Base-by-base conservation (phyloP, 2,797 vertebrate genomes). In the Vultur gryphus region DNA sequence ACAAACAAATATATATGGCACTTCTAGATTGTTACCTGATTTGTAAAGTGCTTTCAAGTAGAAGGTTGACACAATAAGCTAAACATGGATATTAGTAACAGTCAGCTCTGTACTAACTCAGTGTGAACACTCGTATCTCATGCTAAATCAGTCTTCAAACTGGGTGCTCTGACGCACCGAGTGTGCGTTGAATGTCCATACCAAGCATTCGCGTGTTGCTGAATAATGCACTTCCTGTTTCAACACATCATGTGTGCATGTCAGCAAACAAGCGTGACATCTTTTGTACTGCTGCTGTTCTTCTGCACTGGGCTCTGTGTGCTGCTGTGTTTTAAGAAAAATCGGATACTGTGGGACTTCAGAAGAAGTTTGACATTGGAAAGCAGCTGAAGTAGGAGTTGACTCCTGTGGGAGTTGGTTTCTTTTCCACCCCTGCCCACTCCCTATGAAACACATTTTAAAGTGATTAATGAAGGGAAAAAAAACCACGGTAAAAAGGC, bases 171-270 rank as follows among this genome's bases (percentile, higher is more conserved):
- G 92, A 90, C 73, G 95, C 90, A 77, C 49, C 1, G 0, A 44
- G 49, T 15, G 33, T 39, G 44, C 15, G 0, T 1, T 24, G 13
- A 33, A 2, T 15, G 43, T 67, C 91, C 76, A 7, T 48, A 14
- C 73, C 1, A 0, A 43, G 51, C 70, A 3, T 89, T 87, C 1
- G 33, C 64, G 71, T 61, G 43, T 16, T 69, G 92, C 85, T 83
- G 83, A 88, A 69, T 88, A 78, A 90, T 31, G 54, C 24, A 5
- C 64, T 95, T 97, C 96, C 95, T 89, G 89, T 96, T 84, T 58
- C 11, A 16, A 64, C 89, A 91, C 71, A 13, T 49, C 8, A 0
- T 4, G 25, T 2, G 44, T 55, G 58, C 13, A 2, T 46, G 70
- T 77, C 75, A 62, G 46, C 90, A 93, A 89, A 91, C 75, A 71